Base-by-base conservation (phyloP, 2,113 vertebrate genomes). In the Cyphomyrus plagiostoma region DNA sequence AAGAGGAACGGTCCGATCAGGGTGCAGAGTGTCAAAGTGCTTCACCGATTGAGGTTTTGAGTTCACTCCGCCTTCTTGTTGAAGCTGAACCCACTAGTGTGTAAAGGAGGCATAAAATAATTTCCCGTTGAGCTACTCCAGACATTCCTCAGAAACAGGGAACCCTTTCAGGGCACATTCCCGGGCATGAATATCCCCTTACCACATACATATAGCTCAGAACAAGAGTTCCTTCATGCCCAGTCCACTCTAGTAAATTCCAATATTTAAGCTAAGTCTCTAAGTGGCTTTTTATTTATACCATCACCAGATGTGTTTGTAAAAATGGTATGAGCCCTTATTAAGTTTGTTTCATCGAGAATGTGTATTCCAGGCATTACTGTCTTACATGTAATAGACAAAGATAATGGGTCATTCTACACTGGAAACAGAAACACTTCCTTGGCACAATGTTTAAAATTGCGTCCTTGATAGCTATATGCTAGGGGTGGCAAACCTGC, bases 91-190 rank as follows among this genome's bases (percentile, higher is more conserved):
- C 82, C 19, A 42, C 45, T 45, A 11, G 26, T 4, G 30, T 87
- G 26, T 39, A 87, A 80, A 80, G 30, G 50, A 39, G 50, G 21
- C 48, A 53, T 56, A n/a, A 87, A 48, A n/a, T 21, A 19, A 92
- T 92, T 92, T 89, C 88, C 30, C 45, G 5, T 23, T 77, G 84
- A 92, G 92, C 89, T 90, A 1, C 84, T 50, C 49, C 93, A 50
- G 93, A 93, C 95, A 96, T 96, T 94, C 93, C 94, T 94, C 89
- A 62, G 83, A 89, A 96, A 98, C 97, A 98, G 95, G 94, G 92
- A 90, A 87, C 92, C 94, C 97, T 96, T 98, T 98, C 95, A 98
- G 93, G 86, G 90, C 10, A 2, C 89, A 92, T 92, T 93, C 88
- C 89, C 90, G 86, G 45, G 77, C 50, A n/a, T 1, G 26, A 8